Evolutionary conservation across 2,113 vertebrate species (phyloP).

Genomic region (Mesoclemmys tuberculata): DNA sequence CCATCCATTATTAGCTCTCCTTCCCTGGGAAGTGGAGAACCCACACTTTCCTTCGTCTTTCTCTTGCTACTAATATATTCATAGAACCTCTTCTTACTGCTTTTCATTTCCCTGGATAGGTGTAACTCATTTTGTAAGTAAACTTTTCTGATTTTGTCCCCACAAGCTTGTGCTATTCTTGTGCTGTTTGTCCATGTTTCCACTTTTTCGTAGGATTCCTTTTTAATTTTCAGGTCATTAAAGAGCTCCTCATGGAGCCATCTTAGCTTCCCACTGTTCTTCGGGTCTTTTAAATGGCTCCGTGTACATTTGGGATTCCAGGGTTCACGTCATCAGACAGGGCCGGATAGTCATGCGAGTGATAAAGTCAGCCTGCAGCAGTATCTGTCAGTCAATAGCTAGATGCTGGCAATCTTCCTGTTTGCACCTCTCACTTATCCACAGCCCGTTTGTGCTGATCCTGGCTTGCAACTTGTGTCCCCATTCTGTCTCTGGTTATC

Average conservation of each 20-base stretch:
- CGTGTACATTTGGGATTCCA: neutral
- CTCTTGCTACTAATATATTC: neutral
- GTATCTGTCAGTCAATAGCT: constrained; percentile 33
- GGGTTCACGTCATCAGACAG: neutral
- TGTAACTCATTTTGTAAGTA: neutral
- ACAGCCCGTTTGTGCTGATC: neutral
- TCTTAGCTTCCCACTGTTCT: neutral
- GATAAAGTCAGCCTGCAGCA: neutral
- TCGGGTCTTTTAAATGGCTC: neutral
- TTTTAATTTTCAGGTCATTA: neutral
- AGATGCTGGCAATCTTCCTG: neutral
- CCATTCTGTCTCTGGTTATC: neutral
- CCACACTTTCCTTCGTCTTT: neutral
- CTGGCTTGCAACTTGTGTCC: neutral
- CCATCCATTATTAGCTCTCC: neutral
- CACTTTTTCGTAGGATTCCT: neutral
- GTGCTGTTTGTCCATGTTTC: neutral
- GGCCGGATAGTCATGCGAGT: neutral
- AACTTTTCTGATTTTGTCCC: neutral
- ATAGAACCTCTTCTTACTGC: neutral
- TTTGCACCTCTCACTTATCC: neutral
- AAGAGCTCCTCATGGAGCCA: neutral
- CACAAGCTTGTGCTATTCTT: neutral
- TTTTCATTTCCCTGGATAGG: neutral
- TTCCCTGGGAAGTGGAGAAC: neutral